Conservation (phyloP, 1,140 invertebrate species). For the Chrysomallon squamiferum region DNA sequence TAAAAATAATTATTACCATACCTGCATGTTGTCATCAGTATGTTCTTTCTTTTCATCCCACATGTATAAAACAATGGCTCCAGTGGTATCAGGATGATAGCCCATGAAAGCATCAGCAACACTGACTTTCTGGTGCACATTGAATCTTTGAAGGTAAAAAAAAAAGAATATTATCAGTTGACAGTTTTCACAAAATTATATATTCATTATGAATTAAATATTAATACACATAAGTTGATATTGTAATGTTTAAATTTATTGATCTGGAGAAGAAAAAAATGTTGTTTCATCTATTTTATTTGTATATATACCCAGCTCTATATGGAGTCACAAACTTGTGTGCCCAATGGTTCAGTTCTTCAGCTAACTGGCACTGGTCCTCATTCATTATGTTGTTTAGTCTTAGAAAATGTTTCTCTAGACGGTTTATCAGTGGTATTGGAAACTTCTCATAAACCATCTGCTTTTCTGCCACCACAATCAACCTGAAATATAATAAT, state of each 20-base stretch:
- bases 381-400: constrained; percentile 42
- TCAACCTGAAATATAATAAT: constrained; percentile 33
- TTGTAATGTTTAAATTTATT: no score
- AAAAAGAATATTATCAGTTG: no score
- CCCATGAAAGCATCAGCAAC: constrained; percentile 47
- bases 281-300: no score
- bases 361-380: constrained; percentile 29
- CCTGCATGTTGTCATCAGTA: no score
- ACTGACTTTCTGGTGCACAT: background rate
- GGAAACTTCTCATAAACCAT: constrained; percentile 56
- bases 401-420: constrained; percentile 57
- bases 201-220: no score
- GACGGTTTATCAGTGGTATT: constrained; percentile 57
- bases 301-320: no score
- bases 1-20: no score
- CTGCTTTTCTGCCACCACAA: constrained; percentile 58
- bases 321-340: constrained; percentile 23
- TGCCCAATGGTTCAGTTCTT: constrained; percentile 44
- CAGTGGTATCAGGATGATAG: constrained; percentile 49
- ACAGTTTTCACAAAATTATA: no score
- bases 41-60: constrained; percentile 5
- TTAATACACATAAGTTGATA: no score
- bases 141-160: no score
- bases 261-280: no score
- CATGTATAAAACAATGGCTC: constrained; percentile 45